Percentiles rank a stretch among this genome's conserved stretches.
phyloP scores from a whole-genome alignment of 2,113 vertebrate genomes.

The Grus americana region DNA sequence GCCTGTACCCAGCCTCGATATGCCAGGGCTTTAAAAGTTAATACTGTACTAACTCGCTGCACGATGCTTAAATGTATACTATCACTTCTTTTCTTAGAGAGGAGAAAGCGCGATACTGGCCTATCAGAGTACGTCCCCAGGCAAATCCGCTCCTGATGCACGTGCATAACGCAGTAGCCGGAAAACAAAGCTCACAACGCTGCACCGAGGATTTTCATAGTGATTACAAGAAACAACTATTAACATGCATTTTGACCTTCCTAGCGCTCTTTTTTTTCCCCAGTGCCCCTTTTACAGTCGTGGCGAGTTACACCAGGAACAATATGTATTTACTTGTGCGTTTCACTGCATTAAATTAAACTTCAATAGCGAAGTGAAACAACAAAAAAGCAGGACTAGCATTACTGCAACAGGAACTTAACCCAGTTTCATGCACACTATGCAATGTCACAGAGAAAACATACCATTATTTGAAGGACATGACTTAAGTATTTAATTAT shows the following conservation, averaged over 20 bases:
- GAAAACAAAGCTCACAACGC: neutral
- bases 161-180: accelerated
- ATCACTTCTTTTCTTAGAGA: neutral
- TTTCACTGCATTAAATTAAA: neutral
- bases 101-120: neutral
- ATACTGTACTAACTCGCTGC: neutral
- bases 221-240: neutral
- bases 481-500: constrained; percentile 5
- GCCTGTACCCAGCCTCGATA: neutral
- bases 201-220: neutral
- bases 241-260: neutral
- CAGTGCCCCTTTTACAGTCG: neutral
- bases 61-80: too few relatives aligned
- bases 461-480: neutral
- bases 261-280: neutral
- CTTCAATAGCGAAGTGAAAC: neutral
- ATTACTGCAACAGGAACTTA: neutral
- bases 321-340: neutral
- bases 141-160: neutral
- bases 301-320: neutral
- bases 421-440: neutral
- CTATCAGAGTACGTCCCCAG: neutral
- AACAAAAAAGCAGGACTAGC: neutral
- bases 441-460: neutral
- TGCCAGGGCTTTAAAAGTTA: neutral